Evolutionary conservation across 2,797 vertebrate species (phyloP).

Genomic region (Petrocephalus schoutedeni): DNA sequence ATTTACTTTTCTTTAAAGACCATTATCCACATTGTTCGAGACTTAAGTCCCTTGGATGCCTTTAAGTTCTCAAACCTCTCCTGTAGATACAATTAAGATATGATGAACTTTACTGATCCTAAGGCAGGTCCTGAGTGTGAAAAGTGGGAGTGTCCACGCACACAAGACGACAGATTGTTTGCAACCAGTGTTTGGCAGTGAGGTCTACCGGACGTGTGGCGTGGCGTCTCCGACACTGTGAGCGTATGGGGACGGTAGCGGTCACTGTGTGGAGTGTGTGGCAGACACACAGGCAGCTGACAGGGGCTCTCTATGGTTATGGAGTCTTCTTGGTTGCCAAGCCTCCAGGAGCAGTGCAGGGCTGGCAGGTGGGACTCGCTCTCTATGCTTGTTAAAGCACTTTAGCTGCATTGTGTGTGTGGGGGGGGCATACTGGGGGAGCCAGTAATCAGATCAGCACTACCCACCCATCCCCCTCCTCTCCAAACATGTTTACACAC

Average conservation of each 20-base stretch:
- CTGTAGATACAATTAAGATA: neutral
- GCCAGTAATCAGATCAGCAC: neutral
- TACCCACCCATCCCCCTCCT: neutral
- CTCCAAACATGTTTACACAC: neutral
- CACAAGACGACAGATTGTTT: neutral
- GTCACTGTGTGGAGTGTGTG: neutral
- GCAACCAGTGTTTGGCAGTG: neutral
- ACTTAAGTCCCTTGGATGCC: neutral
- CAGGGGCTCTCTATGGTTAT: neutral
- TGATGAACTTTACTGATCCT: neutral
- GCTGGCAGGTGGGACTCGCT: neutral
- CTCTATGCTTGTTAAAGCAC: neutral
- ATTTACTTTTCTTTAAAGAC: neutral
- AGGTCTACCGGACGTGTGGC: neutral
- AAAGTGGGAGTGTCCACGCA: neutral
- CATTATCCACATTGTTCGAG: neutral
- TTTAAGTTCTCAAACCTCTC: neutral
- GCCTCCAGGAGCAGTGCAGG: neutral
- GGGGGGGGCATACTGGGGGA: neutral
- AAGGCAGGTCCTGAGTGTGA: neutral
- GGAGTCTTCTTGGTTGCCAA: neutral
- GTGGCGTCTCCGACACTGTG: neutral
- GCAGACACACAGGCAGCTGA: neutral
- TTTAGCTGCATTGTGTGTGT: neutral
- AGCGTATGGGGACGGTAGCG: neutral